Evolutionary conservation across 2,797 vertebrate genomes (phyloP).

Genomic region (Steatocranus sp.): DNA sequence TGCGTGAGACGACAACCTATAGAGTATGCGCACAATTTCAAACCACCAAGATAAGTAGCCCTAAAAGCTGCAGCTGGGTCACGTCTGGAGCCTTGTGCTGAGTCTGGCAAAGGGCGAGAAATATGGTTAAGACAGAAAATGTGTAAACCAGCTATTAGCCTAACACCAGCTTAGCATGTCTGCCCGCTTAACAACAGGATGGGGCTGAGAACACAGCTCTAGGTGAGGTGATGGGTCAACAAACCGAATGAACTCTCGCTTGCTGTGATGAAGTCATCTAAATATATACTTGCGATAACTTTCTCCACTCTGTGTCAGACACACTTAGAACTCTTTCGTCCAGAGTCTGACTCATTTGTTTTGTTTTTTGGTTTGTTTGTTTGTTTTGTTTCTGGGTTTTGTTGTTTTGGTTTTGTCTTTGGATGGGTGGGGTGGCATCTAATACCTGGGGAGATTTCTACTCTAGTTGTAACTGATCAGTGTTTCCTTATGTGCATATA

Average conservation of each 20-base stretch:
- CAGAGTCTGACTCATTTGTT: not conserved
- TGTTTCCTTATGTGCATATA: not conserved
- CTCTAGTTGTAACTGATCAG: not conserved
- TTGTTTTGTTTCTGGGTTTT: not conserved
- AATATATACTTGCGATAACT: not conserved
- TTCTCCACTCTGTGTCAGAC: not conserved
- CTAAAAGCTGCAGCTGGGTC: constrained; percentile 57
- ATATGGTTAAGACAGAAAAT: constrained; percentile 61
- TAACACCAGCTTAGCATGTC: constrained; percentile 70
- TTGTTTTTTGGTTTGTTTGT: not conserved
- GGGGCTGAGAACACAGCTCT: not conserved
- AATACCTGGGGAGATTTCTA: not conserved
- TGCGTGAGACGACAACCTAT: constrained; percentile 1
- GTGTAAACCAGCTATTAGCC: constrained; percentile 68
- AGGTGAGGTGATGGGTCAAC: constrained; percentile 21
- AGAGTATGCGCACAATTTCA: not conserved
- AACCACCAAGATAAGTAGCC: constrained; percentile 34
- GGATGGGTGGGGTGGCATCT: not conserved
- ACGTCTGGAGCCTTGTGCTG: constrained; percentile 73
- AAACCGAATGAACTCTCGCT: constrained; percentile 5
- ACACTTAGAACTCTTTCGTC: not conserved
- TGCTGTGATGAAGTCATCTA: not conserved
- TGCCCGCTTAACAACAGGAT: constrained; percentile 37
- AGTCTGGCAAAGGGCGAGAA: constrained; percentile 42
- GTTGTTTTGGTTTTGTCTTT: not conserved